Evolutionary conservation across 2,888 invertebrate species (phyloP), one percentile per base, ranked within the genome.

Genomic region (Caradrina kadenii): DNA sequence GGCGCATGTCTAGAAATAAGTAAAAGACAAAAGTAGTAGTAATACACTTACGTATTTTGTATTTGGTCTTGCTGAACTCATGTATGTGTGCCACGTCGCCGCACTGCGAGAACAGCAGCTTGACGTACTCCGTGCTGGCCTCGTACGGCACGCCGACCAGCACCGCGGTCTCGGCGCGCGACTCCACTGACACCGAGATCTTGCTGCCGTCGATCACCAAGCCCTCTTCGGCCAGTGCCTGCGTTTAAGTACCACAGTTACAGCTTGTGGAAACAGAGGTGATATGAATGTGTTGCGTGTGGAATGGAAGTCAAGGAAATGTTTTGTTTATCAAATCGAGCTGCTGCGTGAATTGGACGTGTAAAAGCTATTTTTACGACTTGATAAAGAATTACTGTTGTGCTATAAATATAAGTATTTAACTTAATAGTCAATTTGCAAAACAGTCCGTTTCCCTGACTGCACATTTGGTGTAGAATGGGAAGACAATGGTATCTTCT

Each of bases 21-120:
- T 26, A 10, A 53, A 19, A 1, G 15, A 35, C 0, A 22, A 22
- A 17, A 13, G 17, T 10, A n/a, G 1, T 10, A 17, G 13, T 5
- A 17, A 31, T n/a, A 17, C 61, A 93, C 95, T 94, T 76, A 95
- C 95, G 84, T 85, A 95, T 95, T 91, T 95, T 96, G 87, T 95
- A 96, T 89, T 96, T 96, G 84, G 95, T 94, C 93, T 96, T 96
- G 95, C 94, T 95, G 92, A 95, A 96, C 94, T 96, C 96, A 82
- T 95, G 95, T 88, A 96, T 93, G 80, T 95, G 95, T n/a, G 94
- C 91, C 63, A 96, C 93, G 0, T 91, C 90, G 19, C 96, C 96
- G 89, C 95, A 95, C 91, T 95, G 93, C 59, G 91, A 74, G 91
- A 96, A 95, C 86, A 96, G 91, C 76, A 89, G 87, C 52, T 91